These are phyloP conservation scores for Epinephelus moara DNA, from an alignment of 2,113 vertebrate species.

Conservation along the genomic window DNA sequence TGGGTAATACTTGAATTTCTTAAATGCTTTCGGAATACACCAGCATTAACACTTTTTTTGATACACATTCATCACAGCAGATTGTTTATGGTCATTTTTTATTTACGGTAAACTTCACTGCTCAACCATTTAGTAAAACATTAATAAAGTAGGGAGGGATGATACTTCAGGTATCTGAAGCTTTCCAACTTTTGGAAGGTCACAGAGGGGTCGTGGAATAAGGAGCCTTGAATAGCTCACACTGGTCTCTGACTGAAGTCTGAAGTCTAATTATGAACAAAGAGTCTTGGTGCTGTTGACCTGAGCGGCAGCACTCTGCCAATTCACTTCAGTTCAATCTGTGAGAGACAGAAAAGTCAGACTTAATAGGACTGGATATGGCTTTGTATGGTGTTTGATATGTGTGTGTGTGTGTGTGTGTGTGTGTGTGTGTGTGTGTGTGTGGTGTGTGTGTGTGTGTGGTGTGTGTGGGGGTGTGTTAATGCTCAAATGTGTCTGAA, in stretches of 20 bases:
- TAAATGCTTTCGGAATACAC: background rate
- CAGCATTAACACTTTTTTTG: background rate
- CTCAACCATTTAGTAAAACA: constrained; percentile 9
- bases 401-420: background rate
- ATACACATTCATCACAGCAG: constrained; percentile 4
- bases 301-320: constrained; percentile 13
- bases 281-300: constrained; percentile 29
- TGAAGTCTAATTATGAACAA: constrained; percentile 45
- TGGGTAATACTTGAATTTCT: background rate
- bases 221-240: constrained; percentile 19
- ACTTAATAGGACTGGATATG: constrained; percentile 21
- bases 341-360: constrained; percentile 5
- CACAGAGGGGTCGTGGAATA: constrained; percentile 6
- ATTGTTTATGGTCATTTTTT: background rate
- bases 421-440: background rate
- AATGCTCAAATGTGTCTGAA: constrained; percentile 9
- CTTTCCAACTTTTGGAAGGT: constrained; percentile 21
- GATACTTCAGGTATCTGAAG: background rate
- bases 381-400: background rate
- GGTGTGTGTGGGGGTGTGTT: background rate
- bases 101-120: background rate
- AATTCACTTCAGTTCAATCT: constrained; percentile 10
- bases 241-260: constrained; percentile 34
- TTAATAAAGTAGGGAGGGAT: background rate
- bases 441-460: constrained; percentile 3